phyloP scores from a whole-genome alignment of 2,888 invertebrate genomes.

The Rhabditophanes sp. region DNA sequence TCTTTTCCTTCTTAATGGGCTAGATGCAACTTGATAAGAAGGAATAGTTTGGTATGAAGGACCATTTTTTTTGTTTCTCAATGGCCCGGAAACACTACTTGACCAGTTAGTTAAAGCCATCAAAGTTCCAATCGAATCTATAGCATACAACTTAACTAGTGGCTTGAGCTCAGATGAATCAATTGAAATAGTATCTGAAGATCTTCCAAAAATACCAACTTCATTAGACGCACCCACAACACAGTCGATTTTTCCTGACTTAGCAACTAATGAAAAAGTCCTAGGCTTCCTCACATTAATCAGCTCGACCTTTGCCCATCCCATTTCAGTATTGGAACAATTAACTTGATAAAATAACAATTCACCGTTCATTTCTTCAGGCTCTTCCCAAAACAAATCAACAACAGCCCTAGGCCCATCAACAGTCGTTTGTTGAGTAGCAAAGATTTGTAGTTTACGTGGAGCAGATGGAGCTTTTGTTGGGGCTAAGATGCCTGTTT shows the following conservation, averaged over 20 bases:
- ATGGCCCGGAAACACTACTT: too few species aligned
- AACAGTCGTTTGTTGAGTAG: conserved; percentile 41
- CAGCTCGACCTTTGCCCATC: conserved; percentile 5
- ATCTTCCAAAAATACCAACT: conserved; percentile 29
- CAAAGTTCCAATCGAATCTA: conserved; percentile 32
- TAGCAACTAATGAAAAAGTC: conserved; percentile 32
- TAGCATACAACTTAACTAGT: conserved; percentile 37
- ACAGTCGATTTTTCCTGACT: conserved; percentile 38
- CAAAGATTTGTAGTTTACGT: conserved; percentile 24
- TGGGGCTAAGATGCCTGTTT: conserved; percentile 32
- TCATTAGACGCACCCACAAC: conserved; percentile 40
- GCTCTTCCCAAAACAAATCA: conserved; percentile 39
- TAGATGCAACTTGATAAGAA: conserved; percentile 5
- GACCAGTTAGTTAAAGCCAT: conserved; percentile 34
- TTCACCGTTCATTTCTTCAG: conserved; percentile 38
- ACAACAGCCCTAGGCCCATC: conserved; percentile 41
- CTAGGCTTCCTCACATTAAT: conserved; percentile 19
- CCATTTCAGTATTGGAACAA: conserved; percentile 19
- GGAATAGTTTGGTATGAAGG: too few species aligned
- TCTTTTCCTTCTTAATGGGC: not conserved
- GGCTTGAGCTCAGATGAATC: conserved; percentile 37
- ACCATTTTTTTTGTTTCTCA: too few species aligned
- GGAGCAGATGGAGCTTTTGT: conserved; percentile 38
- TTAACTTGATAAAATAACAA: conserved; percentile 32
- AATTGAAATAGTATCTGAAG: conserved; percentile 25